phyloP scores from a whole-genome alignment of 2,113 vertebrate genomes.

The Aythya baeri region DNA sequence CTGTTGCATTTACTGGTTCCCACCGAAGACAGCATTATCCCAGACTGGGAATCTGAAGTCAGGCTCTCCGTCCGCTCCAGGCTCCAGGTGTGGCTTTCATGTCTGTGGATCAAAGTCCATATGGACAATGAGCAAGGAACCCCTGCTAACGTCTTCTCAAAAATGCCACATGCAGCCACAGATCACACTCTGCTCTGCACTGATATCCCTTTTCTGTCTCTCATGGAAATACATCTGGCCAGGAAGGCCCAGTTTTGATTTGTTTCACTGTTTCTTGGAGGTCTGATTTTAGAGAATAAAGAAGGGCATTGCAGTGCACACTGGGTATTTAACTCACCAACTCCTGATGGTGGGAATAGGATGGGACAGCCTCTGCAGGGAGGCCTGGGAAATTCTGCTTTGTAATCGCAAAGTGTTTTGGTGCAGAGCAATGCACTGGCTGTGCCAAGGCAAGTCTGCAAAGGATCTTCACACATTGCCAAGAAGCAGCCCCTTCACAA shows the following conservation, averaged over 20 bases:
- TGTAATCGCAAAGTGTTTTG: not conserved
- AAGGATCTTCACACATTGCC: not conserved
- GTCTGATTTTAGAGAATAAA: not conserved
- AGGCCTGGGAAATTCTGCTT: not conserved
- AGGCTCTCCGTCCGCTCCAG: slow-evolving; percentile 92
- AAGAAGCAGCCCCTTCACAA: not conserved
- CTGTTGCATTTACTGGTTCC: slow-evolving; percentile 99
- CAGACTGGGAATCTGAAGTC: slow-evolving; percentile 94
- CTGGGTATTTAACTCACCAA: not conserved
- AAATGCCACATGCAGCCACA: not conserved
- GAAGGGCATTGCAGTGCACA: not conserved
- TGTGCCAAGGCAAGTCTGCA: not conserved
- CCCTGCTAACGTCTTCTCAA: not conserved
- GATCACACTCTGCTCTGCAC: fast-evolving
- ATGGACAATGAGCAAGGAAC: not conserved
- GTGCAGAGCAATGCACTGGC: not conserved
- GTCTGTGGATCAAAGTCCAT: slow-evolving; percentile 78
- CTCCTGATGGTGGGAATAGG: not conserved
- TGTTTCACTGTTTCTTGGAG: not conserved
- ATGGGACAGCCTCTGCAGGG: not conserved
- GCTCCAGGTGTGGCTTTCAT: slow-evolving; percentile 96
- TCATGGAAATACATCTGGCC: not conserved
- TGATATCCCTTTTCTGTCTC: not conserved
- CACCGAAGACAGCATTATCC: slow-evolving; percentile 94
- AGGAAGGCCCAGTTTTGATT: not conserved